phyloP scores from a whole-genome alignment of 2,113 vertebrate species.

The Glaucidium brasilianum region DNA sequence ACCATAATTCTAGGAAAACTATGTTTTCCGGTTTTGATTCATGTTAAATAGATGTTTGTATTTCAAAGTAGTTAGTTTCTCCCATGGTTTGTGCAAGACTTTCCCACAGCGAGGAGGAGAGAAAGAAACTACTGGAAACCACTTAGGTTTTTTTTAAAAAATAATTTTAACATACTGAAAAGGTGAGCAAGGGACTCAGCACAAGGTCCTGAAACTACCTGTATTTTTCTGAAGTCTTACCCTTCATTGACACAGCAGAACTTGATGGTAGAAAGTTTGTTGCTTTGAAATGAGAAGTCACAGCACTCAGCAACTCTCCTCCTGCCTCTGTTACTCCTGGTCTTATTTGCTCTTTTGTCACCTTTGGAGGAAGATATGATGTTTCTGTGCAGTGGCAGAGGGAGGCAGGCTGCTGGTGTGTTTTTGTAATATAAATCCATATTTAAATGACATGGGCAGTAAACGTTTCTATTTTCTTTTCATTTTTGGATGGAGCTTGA shows the following conservation, averaged over 20 bases:
- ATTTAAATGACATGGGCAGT: not conserved
- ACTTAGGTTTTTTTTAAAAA: not conserved
- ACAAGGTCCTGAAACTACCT: not conserved
- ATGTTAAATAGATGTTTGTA: not conserved
- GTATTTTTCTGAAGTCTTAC: not conserved
- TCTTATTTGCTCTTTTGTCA: not conserved
- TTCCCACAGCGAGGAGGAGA: not conserved
- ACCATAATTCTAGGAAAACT: not conserved
- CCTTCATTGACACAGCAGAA: not conserved
- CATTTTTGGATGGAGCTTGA: not conserved
- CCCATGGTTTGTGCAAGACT: not conserved
- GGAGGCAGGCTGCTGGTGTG: not conserved
- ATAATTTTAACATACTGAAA: not conserved
- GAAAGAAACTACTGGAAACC: not conserved
- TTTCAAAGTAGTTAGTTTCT: not conserved
- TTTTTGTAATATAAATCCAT: not conserved
- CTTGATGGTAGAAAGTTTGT: not conserved
- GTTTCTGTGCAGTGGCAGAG: not conserved
- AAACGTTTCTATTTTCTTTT: not conserved
- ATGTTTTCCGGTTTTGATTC: not conserved
- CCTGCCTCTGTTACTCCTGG: not conserved
- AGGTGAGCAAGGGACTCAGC: not conserved
- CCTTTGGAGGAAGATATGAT: not conserved
- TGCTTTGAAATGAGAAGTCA: not conserved
- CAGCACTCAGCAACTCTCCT: not conserved